Evolutionary conservation across 2,797 vertebrate genomes (phyloP), one percentile per base, ranked within the genome.

Genomic region (Podarcis lilfordi): DNA sequence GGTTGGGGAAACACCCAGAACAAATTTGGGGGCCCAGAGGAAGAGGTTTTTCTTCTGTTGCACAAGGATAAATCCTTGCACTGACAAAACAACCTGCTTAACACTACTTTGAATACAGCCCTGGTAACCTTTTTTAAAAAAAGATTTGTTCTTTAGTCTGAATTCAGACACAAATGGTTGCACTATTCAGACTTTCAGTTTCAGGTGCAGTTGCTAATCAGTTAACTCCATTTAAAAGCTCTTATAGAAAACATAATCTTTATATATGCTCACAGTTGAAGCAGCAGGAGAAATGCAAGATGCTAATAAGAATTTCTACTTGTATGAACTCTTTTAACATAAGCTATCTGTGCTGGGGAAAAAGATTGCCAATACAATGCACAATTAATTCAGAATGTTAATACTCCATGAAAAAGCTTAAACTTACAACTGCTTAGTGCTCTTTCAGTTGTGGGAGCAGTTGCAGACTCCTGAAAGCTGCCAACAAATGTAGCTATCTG

Each of bases 331-430:
- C 55, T 77, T 77, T 59, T 32, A 64, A 15, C 74, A 85, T 77
- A 64, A 85, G 43, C 27, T 85, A 21, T 43, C 55, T 37, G 17
- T 59, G 37, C 37, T 37, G 43, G 11, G 74, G 19, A 5, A 69
- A 79, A 68, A 35, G 75, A 86, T 86, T 78, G 75, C 75, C 75
- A 69, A 35, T 50, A 27, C 11, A 86, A 86, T 68, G 84, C 61
- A 86, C 84, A 85, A 86, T 86, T 86, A 86, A 86, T 86, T 79
- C 75, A 79, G 40, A 69, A 45, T 69, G 29, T 64, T 86, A 79
- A 78, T 66, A 77, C 13, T 25, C 55, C 55, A 76, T 40, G 55
- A 76, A 64, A 61, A 64, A 64, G 27, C 17, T 85, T n/a, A 85
- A 77, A 69, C 29, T 64, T 66, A 77, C 74, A 85, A 59, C 37